Conservation (phyloP, 2,113 vertebrate genomes). For the Alectura lathami region DNA sequence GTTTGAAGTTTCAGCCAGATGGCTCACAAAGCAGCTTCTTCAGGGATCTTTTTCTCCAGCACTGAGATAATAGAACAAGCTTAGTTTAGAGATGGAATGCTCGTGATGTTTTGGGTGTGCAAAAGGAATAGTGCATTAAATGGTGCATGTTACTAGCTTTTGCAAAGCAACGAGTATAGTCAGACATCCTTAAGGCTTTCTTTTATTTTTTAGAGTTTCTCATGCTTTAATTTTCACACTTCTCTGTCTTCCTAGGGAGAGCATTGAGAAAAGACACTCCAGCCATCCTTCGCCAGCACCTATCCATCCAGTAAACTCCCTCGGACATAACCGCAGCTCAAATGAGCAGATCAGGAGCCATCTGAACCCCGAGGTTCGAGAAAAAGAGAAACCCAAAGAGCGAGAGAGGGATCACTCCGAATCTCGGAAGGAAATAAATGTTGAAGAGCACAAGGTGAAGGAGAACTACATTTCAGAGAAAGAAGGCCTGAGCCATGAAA, state of each 20-base stretch:
- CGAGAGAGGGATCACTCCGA: constrained; percentile 85
- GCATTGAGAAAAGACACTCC: constrained; percentile 89
- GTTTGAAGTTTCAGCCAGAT: neutral
- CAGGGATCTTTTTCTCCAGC: neutral
- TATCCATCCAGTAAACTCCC: constrained; percentile 81
- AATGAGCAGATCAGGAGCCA: constrained; percentile 84
- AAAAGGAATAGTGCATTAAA: neutral
- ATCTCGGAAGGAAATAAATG: constrained; percentile 85
- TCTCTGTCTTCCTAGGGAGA: constrained; percentile 80
- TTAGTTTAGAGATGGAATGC: neutral
- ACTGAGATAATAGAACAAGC: neutral
- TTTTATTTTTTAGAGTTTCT: constrained; percentile 8
- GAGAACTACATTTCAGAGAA: constrained; percentile 88
- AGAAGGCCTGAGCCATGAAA: constrained; percentile 84
- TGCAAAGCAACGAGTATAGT: neutral
- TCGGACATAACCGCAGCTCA: constrained; percentile 85
- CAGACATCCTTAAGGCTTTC: neutral
- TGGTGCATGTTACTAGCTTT: neutral
- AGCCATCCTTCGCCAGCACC: constrained; percentile 92
- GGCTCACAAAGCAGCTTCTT: neutral
- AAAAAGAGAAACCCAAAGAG: constrained; percentile 92
- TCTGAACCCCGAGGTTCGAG: constrained; percentile 81
- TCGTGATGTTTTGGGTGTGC: neutral
- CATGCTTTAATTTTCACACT: constrained; percentile 9
- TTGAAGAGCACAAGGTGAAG: constrained; percentile 93